These are phyloP conservation scores for Polypedilum vanderplanki DNA, from an alignment of 1,140 invertebrate species.

Conservation along the genomic window DNA sequence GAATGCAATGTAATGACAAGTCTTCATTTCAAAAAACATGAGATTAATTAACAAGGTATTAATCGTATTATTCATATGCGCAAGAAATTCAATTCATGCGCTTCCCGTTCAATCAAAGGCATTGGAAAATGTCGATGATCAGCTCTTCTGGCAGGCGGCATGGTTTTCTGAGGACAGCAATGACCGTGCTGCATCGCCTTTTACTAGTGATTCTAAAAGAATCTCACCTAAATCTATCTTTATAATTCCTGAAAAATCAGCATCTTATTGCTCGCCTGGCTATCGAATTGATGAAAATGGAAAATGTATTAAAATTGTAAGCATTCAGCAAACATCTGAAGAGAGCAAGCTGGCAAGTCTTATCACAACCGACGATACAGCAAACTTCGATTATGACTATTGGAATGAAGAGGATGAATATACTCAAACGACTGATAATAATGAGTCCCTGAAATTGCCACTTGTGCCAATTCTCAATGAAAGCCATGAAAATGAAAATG, in stretches of 20 bases:
- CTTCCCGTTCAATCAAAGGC: conserved; percentile 13
- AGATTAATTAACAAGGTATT: not conserved
- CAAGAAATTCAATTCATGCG: not conserved
- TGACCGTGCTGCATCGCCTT: not conserved
- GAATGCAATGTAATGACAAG: conserved; percentile 17
- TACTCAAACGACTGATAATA: not conserved
- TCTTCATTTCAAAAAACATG: not conserved
- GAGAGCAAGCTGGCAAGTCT: not conserved
- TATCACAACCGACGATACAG: conserved; percentile 11
- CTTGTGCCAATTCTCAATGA: conserved; percentile 10
- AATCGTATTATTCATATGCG: conserved; percentile 11
- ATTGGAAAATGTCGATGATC: not conserved
- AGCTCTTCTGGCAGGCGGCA: not conserved
- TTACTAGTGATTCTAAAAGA: not conserved
- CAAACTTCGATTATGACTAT: conserved; percentile 4
- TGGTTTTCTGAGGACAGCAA: not conserved
- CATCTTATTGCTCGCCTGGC: not conserved
- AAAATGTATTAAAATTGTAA: not conserved
- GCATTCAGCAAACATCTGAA: not conserved
- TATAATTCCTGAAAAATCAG: not conserved
- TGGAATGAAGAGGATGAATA: not conserved
- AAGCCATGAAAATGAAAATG: not conserved
- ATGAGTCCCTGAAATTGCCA: not conserved
- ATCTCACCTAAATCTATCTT: conserved; percentile 19
- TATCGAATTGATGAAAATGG: not conserved